Evolutionary conservation across 2,113 vertebrate species (phyloP), one percentile per base, ranked within the genome.

Genomic region (Triplophysa rosa): DNA sequence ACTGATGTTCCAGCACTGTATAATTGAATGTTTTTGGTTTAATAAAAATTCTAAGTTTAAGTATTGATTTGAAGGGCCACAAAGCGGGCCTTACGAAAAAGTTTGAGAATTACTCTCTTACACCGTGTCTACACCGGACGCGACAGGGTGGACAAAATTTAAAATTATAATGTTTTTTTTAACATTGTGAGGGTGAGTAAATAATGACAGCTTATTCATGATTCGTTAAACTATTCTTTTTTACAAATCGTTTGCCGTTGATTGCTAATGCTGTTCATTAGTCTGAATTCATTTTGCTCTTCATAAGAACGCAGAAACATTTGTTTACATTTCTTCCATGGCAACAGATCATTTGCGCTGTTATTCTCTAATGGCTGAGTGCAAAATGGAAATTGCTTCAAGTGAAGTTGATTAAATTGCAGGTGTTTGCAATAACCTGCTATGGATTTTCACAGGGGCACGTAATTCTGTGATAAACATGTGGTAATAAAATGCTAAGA

Each of bases 361-460:
- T 82, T 79, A 80, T 67, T 82, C 59, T 47, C 40, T 80, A 62
- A 80, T 63, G 72, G 64, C 47, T 69, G 67, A 59, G 82, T 68
- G 64, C 62, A 68, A 52, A 59, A 67, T 37, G 63, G 58, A 80
- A 82, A 80, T 86, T 84, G 77, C 59, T 82, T 78, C 54, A 80
- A 80, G 61, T 80, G 61, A 67, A 75, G 37, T 54, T 72, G 67
- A 84, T 86, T 86, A 82, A 61, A 78, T 78, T 61, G 69, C 82
- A 86, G 82, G 80, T 82, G 85, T 82, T 45, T 19, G 75, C 40
- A 80, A 84, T 86, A 80, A 78, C 77, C 72, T 67, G 74, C 77
- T 69, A 80, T 82, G 61, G 82, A 82, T 84, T 82, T 84, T 71
- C 65, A 73, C 69, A 19, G 45, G 80, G 54, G 65, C 49, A 59